Evolutionary conservation across 2,797 vertebrate genomes (phyloP).

Genomic region (Limosa lapponica): DNA sequence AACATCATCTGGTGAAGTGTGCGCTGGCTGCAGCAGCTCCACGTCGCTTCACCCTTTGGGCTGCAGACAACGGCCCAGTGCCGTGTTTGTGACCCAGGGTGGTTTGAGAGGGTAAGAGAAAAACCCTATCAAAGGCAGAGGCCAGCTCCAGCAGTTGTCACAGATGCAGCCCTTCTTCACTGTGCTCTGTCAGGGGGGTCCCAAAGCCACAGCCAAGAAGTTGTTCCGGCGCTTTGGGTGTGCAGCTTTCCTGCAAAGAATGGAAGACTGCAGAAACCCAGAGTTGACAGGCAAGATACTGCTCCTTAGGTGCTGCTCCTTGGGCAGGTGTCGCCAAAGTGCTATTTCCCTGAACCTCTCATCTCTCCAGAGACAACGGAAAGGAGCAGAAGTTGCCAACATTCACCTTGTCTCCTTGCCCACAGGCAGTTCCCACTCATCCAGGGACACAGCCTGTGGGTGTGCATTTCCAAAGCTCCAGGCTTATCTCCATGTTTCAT

Average conservation of each 20-base stretch:
- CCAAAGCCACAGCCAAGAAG: background rate
- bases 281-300: fast-evolving
- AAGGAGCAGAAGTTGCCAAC: background rate
- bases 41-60: background rate
- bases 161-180: background rate
- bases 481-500: background rate
- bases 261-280: background rate
- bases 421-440: background rate
- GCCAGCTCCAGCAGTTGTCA: background rate
- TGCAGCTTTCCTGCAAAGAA: background rate
- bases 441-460: background rate
- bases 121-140: background rate
- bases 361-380: background rate
- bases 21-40: background rate
- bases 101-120: background rate
- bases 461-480: background rate
- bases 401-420: background rate
- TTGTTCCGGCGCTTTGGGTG: background rate
- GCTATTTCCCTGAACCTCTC: background rate
- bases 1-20: background rate
- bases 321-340: background rate
- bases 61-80: fast-evolving
- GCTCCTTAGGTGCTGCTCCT: background rate
- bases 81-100: background rate
- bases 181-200: fast-evolving